These are phyloP conservation scores for Dendrolimus kikuchii DNA, from an alignment of 1,140 invertebrate species.

Conservation along the genomic window DNA sequence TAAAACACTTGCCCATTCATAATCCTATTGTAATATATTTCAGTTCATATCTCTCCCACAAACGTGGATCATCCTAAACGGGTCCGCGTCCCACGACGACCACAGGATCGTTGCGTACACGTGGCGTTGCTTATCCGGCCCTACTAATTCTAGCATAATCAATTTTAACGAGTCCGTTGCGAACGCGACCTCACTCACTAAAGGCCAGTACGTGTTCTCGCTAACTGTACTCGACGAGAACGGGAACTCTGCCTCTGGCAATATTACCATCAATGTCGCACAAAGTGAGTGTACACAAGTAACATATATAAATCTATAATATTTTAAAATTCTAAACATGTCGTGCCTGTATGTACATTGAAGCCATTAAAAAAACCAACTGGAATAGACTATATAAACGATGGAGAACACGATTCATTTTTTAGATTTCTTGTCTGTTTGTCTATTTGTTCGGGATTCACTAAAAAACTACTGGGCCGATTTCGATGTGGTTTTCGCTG, in stretches of 20 bases:
- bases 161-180: conserved; percentile 76
- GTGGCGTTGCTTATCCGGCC: conserved; percentile 85
- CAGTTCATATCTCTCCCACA: conserved; percentile 87
- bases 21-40: conserved; percentile 24
- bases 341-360: too few relatives aligned
- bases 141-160: conserved; percentile 71
- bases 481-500: too few relatives aligned
- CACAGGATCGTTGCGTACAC: conserved; percentile 85
- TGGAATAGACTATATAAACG: too few relatives aligned
- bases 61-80: conserved; percentile 85
- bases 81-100: conserved; percentile 87
- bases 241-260: conserved; percentile 83
- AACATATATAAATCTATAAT: not conserved
- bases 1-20: too few relatives aligned
- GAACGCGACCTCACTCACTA: conserved; percentile 86
- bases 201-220: conserved; percentile 88
- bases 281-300: conserved; percentile 82
- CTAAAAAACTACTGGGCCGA: too few relatives aligned
- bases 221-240: conserved; percentile 89
- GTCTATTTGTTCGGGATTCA: too few relatives aligned
- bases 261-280: conserved; percentile 85
- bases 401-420: too few relatives aligned
- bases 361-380: too few relatives aligned
- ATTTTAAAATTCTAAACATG: too few relatives aligned
- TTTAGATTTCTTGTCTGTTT: too few relatives aligned